Base-by-base conservation (phyloP, 2,113 vertebrate genomes). In the Rattus rattus region DNA sequence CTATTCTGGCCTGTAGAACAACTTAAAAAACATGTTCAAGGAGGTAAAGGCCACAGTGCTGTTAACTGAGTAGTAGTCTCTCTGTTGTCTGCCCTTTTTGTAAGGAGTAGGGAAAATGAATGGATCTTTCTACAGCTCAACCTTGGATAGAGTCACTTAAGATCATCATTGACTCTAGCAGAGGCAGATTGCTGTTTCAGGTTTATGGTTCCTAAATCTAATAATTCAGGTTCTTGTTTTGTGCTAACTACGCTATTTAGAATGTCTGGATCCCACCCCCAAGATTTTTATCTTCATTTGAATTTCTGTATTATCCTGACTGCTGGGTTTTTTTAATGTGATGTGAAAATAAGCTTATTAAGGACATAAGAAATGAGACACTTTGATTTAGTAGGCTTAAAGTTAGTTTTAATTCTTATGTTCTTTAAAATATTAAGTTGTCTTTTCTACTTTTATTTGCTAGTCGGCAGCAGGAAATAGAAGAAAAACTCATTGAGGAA, bases 401-500 rank as follows among this genome's bases (percentile, higher is more conserved):
- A 76, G 12, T 36, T 90, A 39, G 90, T 54, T 2, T 95, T 39
- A 70, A 8, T 56, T 84, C 9, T 76, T 30, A n/a, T 2, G 30
- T 84, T 72, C 90, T 63, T 81, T 28, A 59, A 75, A 81, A 33
- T 61, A 24, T 56, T 94, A 92, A 96, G 36, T 76, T 65, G 36
- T n/a, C 65, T 75, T 69, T 92, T 93, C 61, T 49, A 14, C n/a
- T 39, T 97, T 86, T 96, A 36, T 95, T 94, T 91, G 36, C 30
- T 96, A 99, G 99, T 88, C 99, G 99, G 65, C 99, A 99, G 97
- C 99, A 99, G 99, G 99, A 99, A 99, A 99, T 99, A 76, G 99
- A 99, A 99, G 99, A 99, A 98, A 99, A 99, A 97, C 99, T 99
- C 97, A 99, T 99, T 83, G 99, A 99, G 97, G 99, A 99, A 99